Evolutionary conservation across 2,113 vertebrate species (phyloP), one percentile per base, ranked within the genome.

Genomic region (Paratilapia polleni): DNA sequence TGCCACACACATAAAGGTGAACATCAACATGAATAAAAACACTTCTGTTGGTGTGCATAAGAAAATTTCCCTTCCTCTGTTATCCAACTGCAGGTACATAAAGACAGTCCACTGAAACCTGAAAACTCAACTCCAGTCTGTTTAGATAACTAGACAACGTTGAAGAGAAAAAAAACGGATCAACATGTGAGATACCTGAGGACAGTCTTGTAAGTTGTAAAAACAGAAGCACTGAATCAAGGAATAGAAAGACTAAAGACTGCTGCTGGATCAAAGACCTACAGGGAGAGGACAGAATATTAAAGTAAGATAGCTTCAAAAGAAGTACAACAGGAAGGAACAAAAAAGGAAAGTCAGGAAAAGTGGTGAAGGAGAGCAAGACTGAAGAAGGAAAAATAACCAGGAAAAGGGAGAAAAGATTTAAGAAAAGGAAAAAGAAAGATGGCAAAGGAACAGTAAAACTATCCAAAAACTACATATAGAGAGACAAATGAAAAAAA

Each of bases 1-100:
- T 95, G 93, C 22, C 11, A 31, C 34, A 74, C 36, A 85, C 57
- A 85, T 64, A 81, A 84, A 88, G 57, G 28, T 81, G 70, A 83
- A 85, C 4, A 54, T n/a, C 59, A 64, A 22, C 22, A 38, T 41
- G 1, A 24, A 4, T 12, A 7, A 22, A 62, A 66, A 17, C 22
- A 58, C 9, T 1, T 70, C 41, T 28, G 24, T 49, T 49, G 9
- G 41, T 17, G 1, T 28, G 28, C 22, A 68, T 68, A 19, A 26
- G 41, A 15, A 68, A 47, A 68, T 19, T 47, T 47, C 8, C 14
- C 22, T n/a, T n/a, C n/a, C n/a, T n/a, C n/a, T n/a, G 17, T 68
- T 68, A 5, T 14, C 43, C 43, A 14, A 13, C 43, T 47, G 43
- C 43, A 47, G 43, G 43, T 47, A 3, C 41, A 12, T 47, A 47